Evolutionary conservation across 2,888 invertebrate genomes (phyloP).

Genomic region (Iphiclides podalirius): DNA sequence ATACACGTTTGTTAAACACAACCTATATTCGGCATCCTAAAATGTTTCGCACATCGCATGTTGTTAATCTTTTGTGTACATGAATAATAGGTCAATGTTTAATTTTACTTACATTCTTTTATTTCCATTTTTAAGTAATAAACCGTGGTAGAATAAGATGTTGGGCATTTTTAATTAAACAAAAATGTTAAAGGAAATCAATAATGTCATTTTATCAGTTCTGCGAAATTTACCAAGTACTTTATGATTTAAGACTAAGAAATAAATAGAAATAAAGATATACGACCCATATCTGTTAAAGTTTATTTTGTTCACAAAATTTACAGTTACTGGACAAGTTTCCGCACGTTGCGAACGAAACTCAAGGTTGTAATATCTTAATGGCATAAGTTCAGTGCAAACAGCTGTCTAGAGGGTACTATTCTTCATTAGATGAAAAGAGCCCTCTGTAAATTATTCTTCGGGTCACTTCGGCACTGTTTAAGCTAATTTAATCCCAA

Average conservation of each 20-base stretch:
- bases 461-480: conserved; percentile 74
- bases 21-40: no score
- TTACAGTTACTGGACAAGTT: conserved; percentile 12
- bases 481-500: conserved; percentile 74
- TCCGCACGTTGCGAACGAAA: conserved; percentile 31
- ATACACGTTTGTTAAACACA: no score
- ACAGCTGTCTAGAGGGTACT: conserved; percentile 68
- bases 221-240: no score
- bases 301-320: conserved; percentile 19
- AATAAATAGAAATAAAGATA: conserved; percentile 6
- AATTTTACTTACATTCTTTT: no score
- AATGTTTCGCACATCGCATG: no score
- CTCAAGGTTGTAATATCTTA: conserved; percentile 72
- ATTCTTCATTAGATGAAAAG: conserved; percentile 70
- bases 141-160: no score
- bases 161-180: no score
- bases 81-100: no score
- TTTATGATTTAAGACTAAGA: neutral
- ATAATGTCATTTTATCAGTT: no score
- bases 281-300: conserved; percentile 21
- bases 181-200: no score
- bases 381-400: conserved; percentile 69
- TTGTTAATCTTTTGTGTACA: no score
- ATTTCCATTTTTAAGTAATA: no score
- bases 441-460: conserved; percentile 72